Base-by-base conservation (phyloP, 2,888 invertebrate genomes). In the Protophormia terraenovae region DNA sequence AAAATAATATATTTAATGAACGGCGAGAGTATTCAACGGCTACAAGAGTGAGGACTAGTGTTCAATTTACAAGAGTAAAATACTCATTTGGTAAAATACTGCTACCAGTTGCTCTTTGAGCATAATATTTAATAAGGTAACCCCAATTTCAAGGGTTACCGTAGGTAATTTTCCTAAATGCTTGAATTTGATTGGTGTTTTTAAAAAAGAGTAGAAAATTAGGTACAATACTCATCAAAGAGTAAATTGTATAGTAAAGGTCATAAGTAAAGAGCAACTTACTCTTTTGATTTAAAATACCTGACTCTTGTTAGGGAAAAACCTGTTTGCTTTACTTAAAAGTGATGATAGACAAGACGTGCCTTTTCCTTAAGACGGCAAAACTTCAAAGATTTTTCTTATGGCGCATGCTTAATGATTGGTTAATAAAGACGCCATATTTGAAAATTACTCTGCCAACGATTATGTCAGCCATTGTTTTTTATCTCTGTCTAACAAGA, bases 331-430 rank as follows among this genome's bases (percentile, higher is more conserved):
- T 82, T 78, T 64, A 24, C 35, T 19, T 32, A 12, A 38, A 58
- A 67, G 72, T 71, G 82, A 12, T 82, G 69, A 78, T 19, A 5
- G 62, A 85, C 75, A 71, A 73, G 73, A 82, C 71, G 38, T 73
- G 82, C 85, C 85, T 85, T 75, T 76, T 78, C 67, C 50, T 85
- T 27, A 78, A 69, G 35, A 64, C 53, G 75, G 55, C 22, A 16
- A 77, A 86, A 83, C 66, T 66, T 78, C 86, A 86, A 85, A 86
- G 83, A 78, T 64, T 72, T 75, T 77, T 35, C 27, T 47, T 24
- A 86, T 86, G 86, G 92, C 92, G 92, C 92, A 92, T 92, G 92
- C 90, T 90, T 90, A 90, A 85, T 91, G 91, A 92, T 92, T 92
- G 93, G 93, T 84, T 88, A 88, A 89, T 89, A 90, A 89, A 88